phyloP scores from a whole-genome alignment of 2,113 vertebrate species.

The Erythrocebus patas region DNA sequence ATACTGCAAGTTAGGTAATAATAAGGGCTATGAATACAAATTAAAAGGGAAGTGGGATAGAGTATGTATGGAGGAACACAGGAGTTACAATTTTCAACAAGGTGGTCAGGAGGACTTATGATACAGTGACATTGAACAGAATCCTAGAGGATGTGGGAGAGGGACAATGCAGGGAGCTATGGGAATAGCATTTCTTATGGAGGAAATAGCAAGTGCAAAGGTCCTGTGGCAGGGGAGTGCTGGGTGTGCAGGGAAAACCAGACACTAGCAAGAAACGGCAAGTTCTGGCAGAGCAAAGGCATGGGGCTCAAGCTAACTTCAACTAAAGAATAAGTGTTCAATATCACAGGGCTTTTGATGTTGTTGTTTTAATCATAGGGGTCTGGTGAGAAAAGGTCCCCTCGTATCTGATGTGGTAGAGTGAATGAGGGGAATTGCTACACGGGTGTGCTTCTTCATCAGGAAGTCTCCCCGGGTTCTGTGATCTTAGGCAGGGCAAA shows the following conservation, averaged over 20 bases:
- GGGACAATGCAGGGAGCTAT: neutral
- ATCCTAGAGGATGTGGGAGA: neutral
- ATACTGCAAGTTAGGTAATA: accelerated
- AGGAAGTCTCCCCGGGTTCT: accelerated
- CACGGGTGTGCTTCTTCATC: neutral
- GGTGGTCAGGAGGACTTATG: neutral
- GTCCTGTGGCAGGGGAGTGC: no score
- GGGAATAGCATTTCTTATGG: accelerated
- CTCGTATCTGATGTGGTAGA: accelerated
- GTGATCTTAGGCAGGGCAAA: accelerated
- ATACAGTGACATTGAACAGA: neutral
- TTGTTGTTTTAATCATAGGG: no score
- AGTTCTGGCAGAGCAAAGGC: neutral
- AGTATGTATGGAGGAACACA: neutral
- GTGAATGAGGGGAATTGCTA: no score
- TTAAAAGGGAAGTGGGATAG: neutral
- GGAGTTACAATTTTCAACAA: no score
- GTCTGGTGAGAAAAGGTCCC: neutral
- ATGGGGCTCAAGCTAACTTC: neutral
- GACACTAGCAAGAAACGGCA: neutral
- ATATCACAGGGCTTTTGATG: neutral
- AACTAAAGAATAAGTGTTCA: neutral
- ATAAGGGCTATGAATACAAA: neutral
- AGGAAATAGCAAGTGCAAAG: neutral
- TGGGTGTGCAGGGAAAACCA: accelerated